Evolutionary conservation across 2,113 vertebrate species (phyloP), one percentile per base, ranked within the genome.

Genomic region (Tricholaema leucomelas): DNA sequence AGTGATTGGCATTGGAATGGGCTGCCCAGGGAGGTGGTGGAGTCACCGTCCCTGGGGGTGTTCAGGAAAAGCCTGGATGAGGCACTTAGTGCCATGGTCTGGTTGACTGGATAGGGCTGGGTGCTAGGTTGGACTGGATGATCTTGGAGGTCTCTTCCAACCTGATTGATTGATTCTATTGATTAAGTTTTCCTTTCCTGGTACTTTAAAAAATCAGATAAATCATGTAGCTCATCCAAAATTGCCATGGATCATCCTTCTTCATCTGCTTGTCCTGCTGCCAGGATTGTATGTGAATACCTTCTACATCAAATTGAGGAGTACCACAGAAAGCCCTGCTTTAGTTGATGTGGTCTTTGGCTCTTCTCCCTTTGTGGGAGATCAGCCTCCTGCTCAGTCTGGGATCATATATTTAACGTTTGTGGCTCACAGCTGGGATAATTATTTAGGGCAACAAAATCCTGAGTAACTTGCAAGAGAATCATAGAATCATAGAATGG

Each of bases 171-270:
- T n/a, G n/a, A n/a, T n/a, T n/a, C n/a, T n/a, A n/a, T n/a, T n/a
- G n/a, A n/a, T n/a, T n/a, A n/a, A n/a, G n/a, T 59, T 87, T 86
- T 88, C 74, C 44, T 84, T 93, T 91, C 77, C 74, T 79, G 50
- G 70, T 81, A 67, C 59, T 85, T 78, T 50, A 13, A 50, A 69
- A 33, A 30, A 31, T 3, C 2, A 36, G 18, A 40, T 18, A 82
- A 91, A 59, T 58, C 44, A 33, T 50, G 9, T 30, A 81, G 54
- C 88, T 91, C n/a, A 81, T 84, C 54, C 0, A 0, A 81, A 91
- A 92, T 64, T 75, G 58, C 58, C 44, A 33, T 50, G 52, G 55
- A 87, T 80, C 67, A 56, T 64, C 30, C 59, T 77, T 90, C 54
- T 44, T 81, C 66, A 80, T 65, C n/a, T 15, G 10, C 38, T 52